Evolutionary conservation across 1,140 invertebrate species (phyloP).

Genomic region (Ruditapes philippinarum): DNA sequence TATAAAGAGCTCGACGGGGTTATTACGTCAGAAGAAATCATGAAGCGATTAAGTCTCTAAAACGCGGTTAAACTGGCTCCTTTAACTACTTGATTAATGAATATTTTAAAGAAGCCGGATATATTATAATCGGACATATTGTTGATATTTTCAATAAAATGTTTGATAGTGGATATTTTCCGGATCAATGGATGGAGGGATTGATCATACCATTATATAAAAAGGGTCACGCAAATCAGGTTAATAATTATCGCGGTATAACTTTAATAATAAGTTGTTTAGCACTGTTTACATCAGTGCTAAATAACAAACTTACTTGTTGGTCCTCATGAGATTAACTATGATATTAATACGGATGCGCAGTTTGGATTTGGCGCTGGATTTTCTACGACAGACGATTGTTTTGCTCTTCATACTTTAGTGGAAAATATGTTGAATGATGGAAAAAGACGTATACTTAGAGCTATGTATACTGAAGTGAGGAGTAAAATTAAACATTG

Average conservation of each 20-base stretch:
- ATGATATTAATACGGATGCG: not conserved
- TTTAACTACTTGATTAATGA: not conserved
- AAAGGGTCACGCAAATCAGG: not conserved
- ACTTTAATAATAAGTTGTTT: not conserved
- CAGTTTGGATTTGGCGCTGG: not conserved
- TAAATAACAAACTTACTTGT: not conserved
- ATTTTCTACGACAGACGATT: not conserved
- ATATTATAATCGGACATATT: too few relatives aligned
- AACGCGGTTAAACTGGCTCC: not conserved
- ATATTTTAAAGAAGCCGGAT: too few relatives aligned
- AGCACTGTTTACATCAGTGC: not conserved
- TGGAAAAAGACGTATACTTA: not conserved
- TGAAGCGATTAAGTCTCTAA: not conserved
- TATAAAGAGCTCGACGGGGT: too few relatives aligned
- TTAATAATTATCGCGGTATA: not conserved
- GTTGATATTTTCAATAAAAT: not conserved
- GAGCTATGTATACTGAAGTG: not conserved
- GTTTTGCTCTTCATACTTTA: too few relatives aligned
- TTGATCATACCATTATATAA: not conserved
- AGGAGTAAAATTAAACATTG: not conserved
- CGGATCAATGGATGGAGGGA: not conserved
- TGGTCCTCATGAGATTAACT: not conserved
- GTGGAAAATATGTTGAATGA: too few relatives aligned
- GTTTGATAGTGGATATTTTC: not conserved
- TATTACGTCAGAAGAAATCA: too few relatives aligned